Percentiles rank a stretch among this genome's conserved stretches.
Evolutionary conservation across 1,140 invertebrate species (phyloP).

Genomic region (Diabrotica undecimpunctata): DNA sequence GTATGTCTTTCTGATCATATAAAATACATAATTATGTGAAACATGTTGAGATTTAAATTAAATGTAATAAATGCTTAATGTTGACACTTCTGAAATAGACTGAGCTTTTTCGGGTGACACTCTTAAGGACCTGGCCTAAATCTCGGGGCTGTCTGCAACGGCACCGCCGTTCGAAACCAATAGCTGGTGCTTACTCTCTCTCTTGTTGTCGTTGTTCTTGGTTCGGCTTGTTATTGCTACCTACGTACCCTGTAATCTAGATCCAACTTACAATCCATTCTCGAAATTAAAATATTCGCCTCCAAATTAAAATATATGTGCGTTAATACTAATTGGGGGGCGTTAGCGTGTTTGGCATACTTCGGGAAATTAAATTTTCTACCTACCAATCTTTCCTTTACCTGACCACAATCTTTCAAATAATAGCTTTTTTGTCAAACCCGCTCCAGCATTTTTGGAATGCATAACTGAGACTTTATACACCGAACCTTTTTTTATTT

Average conservation of each 20-base stretch:
- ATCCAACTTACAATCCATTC: slow-evolving; percentile 17
- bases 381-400: slow-evolving; percentile 2
- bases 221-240: slow-evolving; percentile 19
- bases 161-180: neutral
- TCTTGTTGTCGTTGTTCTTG: slow-evolving; percentile 1
- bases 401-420: neutral
- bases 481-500: too few species aligned
- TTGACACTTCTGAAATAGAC: too few species aligned
- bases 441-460: too few species aligned
- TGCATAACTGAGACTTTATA: too few species aligned
- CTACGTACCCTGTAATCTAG: slow-evolving; percentile 23
- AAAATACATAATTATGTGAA: too few species aligned
- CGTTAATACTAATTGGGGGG: slow-evolving; percentile 16
- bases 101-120: too few species aligned
- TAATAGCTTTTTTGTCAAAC: neutral
- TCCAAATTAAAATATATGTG: slow-evolving; percentile 14
- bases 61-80: too few species aligned
- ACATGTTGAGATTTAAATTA: too few species aligned
- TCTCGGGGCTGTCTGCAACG: neutral
- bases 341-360: slow-evolving; percentile 6
- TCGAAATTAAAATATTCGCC: slow-evolving; percentile 18
- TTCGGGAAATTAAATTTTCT: slow-evolving; percentile 2
- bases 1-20: too few species aligned
- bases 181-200: neutral
- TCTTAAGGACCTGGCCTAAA: neutral